Evolutionary conservation across 2,113 vertebrate species (phyloP), one percentile per base, ranked within the genome.

Genomic region (Proterorhinus semilunaris): DNA sequence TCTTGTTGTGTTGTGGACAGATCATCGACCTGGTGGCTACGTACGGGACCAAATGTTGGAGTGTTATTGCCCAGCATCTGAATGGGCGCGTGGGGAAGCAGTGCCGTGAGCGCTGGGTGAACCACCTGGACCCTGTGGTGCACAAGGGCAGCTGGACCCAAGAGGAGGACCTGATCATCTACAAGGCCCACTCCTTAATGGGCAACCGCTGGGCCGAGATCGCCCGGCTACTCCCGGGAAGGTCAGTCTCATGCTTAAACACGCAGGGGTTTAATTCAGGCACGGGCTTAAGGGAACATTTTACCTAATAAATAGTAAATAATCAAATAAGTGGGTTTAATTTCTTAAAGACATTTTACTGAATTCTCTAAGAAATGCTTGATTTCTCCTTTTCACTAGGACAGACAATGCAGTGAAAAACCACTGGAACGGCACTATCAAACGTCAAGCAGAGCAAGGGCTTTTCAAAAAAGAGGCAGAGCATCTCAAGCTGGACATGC

Each of bases 161-260:
- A 17, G 96, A 98, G 69, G 98, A 99, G 81, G 96, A 99, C 76
- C 93, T 95, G 44, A 93, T 98, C 52, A 95, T 99, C 73, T 96
- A 93, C 42, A 95, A 97, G 88, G 95, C 95, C 50, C 96, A 97
- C 76, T 91, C 90, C 66, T 76, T 95, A 63, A 88, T 99, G 65
- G 98, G 98, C 62, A 98, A 96, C 82, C 94, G 95, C 1, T 99
- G 98, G 98, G 92, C 94, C 0, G 95, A 97, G 87, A 99, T 99
- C 10, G 93, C 98, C 76, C 98, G 93, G 83, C 90, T 98, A 71
- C 93, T 99, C 10, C 96, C 97, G 21, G 98, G 98, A 8, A 96
- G 97, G 98, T 98, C 10, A 15, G 2, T 27, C 1, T 36, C 27
- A 5, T 36, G 27, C 27, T 3, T 36, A 36, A 36, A 36, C 27